phyloP scores from a whole-genome alignment of 2,797 vertebrate genomes.

The Falco berigora region DNA sequence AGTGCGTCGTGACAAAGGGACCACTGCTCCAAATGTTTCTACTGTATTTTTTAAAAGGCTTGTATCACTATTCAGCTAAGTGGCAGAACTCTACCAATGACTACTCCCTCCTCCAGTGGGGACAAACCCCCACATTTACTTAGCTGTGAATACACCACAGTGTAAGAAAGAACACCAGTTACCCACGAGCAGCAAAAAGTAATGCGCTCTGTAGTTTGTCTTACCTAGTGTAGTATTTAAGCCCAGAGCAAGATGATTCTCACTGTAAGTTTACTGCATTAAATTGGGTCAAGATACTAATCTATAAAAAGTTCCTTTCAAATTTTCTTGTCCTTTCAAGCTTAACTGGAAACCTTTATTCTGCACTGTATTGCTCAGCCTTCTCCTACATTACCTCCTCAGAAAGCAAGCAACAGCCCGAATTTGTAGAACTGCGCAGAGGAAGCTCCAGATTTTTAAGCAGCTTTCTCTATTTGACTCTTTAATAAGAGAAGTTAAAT shows the following conservation, averaged over 20 bases:
- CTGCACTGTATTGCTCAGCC: not conserved
- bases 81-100: not conserved
- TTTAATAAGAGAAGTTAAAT: not conserved
- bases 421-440: not conserved
- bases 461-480: not conserved
- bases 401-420: not conserved
- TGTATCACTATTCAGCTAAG: not conserved
- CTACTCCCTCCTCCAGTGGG: not conserved
- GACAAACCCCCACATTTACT: not conserved
- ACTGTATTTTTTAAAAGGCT: not conserved
- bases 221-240: not conserved
- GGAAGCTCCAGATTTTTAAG: not conserved
- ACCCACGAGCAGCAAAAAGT: not conserved
- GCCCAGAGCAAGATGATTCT: not conserved
- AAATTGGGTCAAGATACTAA: not conserved
- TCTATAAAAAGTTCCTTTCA: not conserved
- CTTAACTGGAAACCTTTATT: not conserved
- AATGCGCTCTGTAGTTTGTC: not conserved
- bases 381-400: not conserved
- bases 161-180: not conserved
- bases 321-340: not conserved
- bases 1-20: not conserved
- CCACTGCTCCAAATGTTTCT: not conserved
- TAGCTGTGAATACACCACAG: not conserved
- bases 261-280: not conserved